Evolutionary conservation across 2,888 invertebrate species (phyloP).

Genomic region (Dicranocentrus wangi): DNA sequence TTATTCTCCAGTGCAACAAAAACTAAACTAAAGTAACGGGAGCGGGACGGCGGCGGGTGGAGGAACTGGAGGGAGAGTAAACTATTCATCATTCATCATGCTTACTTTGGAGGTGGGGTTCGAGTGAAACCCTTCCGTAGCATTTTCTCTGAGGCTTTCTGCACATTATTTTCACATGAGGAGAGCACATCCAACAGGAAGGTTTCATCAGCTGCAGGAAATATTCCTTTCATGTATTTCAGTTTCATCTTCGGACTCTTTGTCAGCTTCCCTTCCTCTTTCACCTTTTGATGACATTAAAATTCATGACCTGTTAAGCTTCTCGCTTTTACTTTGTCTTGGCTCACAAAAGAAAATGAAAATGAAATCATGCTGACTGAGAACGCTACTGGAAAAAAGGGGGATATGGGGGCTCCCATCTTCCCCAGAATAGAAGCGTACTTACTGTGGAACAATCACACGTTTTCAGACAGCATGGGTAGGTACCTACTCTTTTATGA

Average conservation of each 20-base stretch:
- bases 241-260: constrained; percentile 88
- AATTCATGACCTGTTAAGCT: constrained; percentile 67
- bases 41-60: background rate
- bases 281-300: constrained; percentile 68
- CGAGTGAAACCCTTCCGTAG: constrained; percentile 88
- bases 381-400: constrained; percentile 26
- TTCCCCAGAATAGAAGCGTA: too few species aligned
- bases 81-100: constrained; percentile 56
- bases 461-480: too few species aligned
- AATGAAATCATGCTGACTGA: constrained; percentile 41
- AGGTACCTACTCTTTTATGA: too few species aligned
- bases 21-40: background rate
- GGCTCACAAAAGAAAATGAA: constrained; percentile 43
- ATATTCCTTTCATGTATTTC: constrained; percentile 94
- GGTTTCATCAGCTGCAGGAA: constrained; percentile 92
- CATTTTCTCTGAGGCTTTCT: constrained; percentile 88
- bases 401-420: too few species aligned
- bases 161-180: constrained; percentile 92
- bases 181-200: constrained; percentile 85
- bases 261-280: constrained; percentile 67
- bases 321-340: constrained; percentile 46
- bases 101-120: constrained; percentile 78
- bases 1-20: background rate
- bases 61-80: constrained; percentile 18
- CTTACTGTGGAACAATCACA: too few species aligned